Conservation (phyloP, 2,888 invertebrate species). For the Zhengitettix transpicula region DNA sequence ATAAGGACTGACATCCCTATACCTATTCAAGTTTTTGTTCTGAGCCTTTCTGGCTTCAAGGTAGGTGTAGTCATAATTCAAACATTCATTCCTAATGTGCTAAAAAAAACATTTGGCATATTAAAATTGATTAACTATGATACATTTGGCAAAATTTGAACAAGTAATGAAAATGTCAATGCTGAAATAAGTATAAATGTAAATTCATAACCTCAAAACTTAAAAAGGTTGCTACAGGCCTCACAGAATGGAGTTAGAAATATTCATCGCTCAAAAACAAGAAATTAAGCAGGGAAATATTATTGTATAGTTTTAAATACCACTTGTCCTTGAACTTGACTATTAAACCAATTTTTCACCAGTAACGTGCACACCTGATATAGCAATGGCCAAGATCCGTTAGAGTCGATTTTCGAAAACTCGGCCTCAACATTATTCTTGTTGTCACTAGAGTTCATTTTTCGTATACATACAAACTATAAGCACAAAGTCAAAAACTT, state of each 20-base stretch:
- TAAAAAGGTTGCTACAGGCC: too few species aligned
- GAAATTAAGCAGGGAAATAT: too few species aligned
- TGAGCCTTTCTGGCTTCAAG: slow-evolving; percentile 57
- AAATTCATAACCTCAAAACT: too few species aligned
- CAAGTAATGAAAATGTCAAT: background rate
- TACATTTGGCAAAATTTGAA: too few species aligned
- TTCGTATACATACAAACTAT: background rate
- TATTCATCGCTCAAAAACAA: too few species aligned
- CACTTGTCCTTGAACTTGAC: slow-evolving; percentile 4
- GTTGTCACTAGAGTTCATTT: background rate
- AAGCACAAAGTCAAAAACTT: background rate
- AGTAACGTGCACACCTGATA: slow-evolving; percentile 27
- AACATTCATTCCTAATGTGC: slow-evolving; percentile 58
- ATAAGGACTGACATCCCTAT: slow-evolving; percentile 89
- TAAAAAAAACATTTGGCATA: slow-evolving; percentile 26
- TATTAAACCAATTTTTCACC: background rate
- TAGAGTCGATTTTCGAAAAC: slow-evolving; percentile 50
- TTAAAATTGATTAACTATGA: too few species aligned
- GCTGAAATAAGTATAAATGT: background rate
- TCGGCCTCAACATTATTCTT: slow-evolving; percentile 45
- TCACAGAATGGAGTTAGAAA: too few species aligned
- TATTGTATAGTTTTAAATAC: background rate
- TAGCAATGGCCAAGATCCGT: slow-evolving; percentile 50
- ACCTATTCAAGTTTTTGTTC: slow-evolving; percentile 74
- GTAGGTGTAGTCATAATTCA: slow-evolving; percentile 31